Conservation (phyloP, 2,113 vertebrate genomes). For the Casuarius casuarius region DNA sequence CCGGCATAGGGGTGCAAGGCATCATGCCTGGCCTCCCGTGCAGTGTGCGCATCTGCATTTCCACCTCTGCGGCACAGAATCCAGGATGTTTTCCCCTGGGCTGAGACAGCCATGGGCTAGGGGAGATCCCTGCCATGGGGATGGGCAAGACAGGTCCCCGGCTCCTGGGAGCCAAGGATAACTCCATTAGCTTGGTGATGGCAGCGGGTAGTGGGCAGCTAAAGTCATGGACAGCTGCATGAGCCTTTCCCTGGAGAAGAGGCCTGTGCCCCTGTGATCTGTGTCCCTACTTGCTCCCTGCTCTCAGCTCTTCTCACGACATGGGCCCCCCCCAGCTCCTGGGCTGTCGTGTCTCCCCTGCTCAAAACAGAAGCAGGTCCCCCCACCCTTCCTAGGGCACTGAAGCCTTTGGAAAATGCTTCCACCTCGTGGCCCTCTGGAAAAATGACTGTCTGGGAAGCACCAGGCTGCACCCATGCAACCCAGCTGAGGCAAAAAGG, state of each 20-base stretch:
- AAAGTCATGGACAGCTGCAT: accelerated
- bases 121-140: background rate
- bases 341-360: accelerated
- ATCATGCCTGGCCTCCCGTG: accelerated
- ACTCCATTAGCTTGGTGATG: background rate
- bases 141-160: background rate
- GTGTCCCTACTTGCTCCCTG: accelerated
- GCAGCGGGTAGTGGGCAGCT: accelerated
- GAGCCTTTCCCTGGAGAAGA: background rate
- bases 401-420: constrained; percentile 38
- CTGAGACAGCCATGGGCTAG: background rate
- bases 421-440: constrained; percentile 44
- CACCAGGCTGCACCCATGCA: background rate
- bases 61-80: background rate
- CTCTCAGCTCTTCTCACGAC: background rate
- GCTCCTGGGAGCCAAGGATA: background rate
- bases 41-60: background rate
- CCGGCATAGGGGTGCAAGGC: background rate
- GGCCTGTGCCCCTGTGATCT: background rate
- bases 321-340: background rate
- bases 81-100: background rate
- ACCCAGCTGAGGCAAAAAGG: accelerated
- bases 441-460: background rate
- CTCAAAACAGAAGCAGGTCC: accelerated
- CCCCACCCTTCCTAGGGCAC: background rate